Percentiles rank a stretch among this genome's conserved stretches.
phyloP scores from a whole-genome alignment of 2,888 invertebrate species.

The Polyommatus icarus region DNA sequence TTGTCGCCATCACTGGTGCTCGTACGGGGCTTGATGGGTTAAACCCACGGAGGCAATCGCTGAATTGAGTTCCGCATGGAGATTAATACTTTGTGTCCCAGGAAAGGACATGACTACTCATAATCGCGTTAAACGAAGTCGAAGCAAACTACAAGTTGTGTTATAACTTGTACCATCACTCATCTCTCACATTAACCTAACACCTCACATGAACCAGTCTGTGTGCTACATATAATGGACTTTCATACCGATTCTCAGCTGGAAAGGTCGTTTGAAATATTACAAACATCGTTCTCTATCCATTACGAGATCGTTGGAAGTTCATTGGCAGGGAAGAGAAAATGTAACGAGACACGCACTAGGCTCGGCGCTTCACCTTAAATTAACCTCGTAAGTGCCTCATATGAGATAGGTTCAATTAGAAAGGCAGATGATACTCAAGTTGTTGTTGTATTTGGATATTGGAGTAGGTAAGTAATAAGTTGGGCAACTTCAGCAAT shows the following conservation, averaged over 20 bases:
- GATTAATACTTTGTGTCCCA: too few relatives aligned
- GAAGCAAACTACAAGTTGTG: too few relatives aligned
- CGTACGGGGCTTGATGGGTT: too few relatives aligned
- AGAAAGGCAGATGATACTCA: not conserved
- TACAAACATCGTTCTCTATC: conserved; percentile 39
- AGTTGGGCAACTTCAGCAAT: too few relatives aligned
- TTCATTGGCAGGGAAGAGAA: conserved; percentile 33
- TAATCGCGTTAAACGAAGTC: not conserved
- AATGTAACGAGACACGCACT: conserved; percentile 28
- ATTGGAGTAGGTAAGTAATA: not conserved
- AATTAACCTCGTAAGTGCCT: not conserved
- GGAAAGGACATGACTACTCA: too few relatives aligned
- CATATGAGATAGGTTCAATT: not conserved
- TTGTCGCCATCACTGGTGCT: too few relatives aligned
- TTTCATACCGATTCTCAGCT: conserved; percentile 7
- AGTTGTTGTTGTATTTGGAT: not conserved
- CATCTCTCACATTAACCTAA: not conserved
- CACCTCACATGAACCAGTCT: not conserved
- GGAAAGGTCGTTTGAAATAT: conserved; percentile 26
- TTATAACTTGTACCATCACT: not conserved
- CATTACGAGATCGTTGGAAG: conserved; percentile 47
- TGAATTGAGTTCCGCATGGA: too few relatives aligned
- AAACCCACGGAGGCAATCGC: too few relatives aligned
- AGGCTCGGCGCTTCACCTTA: not conserved
- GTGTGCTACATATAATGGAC: not conserved